A percentile compares a stretch with the other conserved stretches of the same genome.
Evolutionary conservation across 2,888 invertebrate genomes (phyloP).

Genomic region (Catocala nupta): DNA sequence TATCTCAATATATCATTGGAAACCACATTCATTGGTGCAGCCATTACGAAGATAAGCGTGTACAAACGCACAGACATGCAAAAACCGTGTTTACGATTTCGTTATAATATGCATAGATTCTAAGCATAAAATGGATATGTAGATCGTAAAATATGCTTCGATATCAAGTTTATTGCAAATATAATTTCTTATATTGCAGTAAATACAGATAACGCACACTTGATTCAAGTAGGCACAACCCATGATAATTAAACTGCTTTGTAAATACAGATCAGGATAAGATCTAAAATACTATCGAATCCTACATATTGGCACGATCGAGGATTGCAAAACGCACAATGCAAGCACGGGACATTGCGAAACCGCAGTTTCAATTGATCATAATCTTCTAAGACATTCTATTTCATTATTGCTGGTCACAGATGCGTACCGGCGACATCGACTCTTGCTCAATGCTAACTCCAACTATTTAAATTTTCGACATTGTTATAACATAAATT

Average conservation of each 20-base stretch:
- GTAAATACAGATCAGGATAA: background rate
- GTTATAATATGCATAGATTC: no score
- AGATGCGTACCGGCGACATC: conserved; percentile 49
- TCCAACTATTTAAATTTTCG: no score
- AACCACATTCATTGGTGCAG: no score
- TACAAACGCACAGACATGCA: no score
- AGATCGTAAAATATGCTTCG: no score
- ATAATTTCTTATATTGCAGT: background rate
- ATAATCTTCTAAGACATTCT: conserved; percentile 50
- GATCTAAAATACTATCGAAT: background rate
- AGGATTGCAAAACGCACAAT: conserved; percentile 46
- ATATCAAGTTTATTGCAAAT: no score
- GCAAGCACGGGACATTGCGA: conserved; percentile 35
- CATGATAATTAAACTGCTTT: background rate
- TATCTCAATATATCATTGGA: no score
- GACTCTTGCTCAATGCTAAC: conserved; percentile 26
- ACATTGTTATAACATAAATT: no score
- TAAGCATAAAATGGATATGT: no score
- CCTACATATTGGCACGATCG: conserved; percentile 26
- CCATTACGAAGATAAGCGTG: no score
- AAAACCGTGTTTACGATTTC: no score
- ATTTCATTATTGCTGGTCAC: conserved; percentile 41
- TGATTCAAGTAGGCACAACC: background rate
- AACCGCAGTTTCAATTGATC: conserved; percentile 44
- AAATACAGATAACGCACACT: background rate